Conservation (phyloP, 1,140 invertebrate genomes). For the Drosophila setifemur region DNA sequence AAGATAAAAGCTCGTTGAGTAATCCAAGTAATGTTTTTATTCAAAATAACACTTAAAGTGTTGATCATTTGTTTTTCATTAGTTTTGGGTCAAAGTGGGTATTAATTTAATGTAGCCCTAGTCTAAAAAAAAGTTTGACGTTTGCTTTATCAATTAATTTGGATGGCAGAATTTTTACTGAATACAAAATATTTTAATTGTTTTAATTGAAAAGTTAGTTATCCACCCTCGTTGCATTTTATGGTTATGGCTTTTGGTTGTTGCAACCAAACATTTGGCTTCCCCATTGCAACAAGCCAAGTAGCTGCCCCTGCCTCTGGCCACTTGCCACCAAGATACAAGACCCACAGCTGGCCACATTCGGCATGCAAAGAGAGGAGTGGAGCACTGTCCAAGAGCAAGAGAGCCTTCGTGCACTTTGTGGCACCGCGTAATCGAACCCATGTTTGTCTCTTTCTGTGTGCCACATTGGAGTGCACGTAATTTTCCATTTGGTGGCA, state of each 20-base stretch:
- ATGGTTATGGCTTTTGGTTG: slow-evolving; percentile 27
- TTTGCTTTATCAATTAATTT: too few species aligned
- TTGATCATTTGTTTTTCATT: too few species aligned
- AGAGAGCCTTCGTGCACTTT: slow-evolving; percentile 11
- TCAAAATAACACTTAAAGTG: too few species aligned
- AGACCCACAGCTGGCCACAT: slow-evolving; percentile 3
- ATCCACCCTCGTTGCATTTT: slow-evolving; percentile 42
- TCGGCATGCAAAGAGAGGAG: not conserved
- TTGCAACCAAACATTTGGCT: slow-evolving; percentile 51
- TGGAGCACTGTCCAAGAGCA: slow-evolving; percentile 13
- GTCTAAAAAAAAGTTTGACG: too few species aligned
- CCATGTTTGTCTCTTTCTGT: slow-evolving; percentile 23
- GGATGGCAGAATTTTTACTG: too few species aligned
- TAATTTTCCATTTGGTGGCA: slow-evolving; percentile 64
- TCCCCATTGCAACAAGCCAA: slow-evolving; percentile 39
- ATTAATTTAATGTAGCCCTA: too few species aligned
- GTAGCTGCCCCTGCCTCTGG: not conserved
- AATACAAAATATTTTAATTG: too few species aligned
- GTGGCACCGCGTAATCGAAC: slow-evolving; percentile 15
- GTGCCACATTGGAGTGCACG: slow-evolving; percentile 61
- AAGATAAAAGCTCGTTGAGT: too few species aligned
- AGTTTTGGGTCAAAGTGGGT: too few species aligned
- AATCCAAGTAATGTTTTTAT: too few species aligned
- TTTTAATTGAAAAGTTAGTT: slow-evolving; percentile 8
- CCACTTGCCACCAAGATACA: slow-evolving; percentile 15